Evolutionary conservation across 2,113 vertebrate genomes (phyloP).

Genomic region (Leptobrachium ailaonicum): DNA sequence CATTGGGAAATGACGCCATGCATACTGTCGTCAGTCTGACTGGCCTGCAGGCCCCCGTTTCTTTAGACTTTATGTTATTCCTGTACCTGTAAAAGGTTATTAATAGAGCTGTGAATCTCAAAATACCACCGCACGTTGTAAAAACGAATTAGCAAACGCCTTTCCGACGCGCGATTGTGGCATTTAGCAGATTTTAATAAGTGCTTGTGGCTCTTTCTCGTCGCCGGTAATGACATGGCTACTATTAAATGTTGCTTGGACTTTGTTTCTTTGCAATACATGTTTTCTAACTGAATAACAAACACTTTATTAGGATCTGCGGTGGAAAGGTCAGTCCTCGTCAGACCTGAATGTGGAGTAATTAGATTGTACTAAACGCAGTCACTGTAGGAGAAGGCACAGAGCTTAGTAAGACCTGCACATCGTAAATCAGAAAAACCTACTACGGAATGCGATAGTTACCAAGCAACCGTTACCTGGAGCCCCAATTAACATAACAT

Average conservation of each 20-base stretch:
- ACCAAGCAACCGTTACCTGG: slow-evolving; percentile 77
- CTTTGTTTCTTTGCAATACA: too few relatives aligned
- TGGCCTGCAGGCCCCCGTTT: too few relatives aligned
- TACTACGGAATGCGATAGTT: slow-evolving; percentile 62
- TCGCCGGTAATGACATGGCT: too few relatives aligned
- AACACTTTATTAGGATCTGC: too few relatives aligned
- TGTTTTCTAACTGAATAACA: too few relatives aligned
- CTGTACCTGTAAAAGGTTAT: not conserved
- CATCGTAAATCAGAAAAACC: slow-evolving; percentile 65
- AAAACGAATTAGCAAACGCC: not conserved
- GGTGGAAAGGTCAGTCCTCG: too few relatives aligned
- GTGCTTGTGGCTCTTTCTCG: too few relatives aligned
- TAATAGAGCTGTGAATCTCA: not conserved
- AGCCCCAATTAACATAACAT: slow-evolving; percentile 70
- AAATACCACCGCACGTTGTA: not conserved
- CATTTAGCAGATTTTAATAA: too few relatives aligned
- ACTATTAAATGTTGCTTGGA: too few relatives aligned
- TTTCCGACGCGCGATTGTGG: not conserved
- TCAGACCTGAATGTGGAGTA: not conserved
- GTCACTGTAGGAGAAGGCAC: not conserved
- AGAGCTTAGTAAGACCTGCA: not conserved
- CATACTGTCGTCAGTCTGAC: too few relatives aligned
- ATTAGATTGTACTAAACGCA: not conserved
- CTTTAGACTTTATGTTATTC: too few relatives aligned
- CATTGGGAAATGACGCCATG: too few relatives aligned